Conservation (phyloP, 2,113 vertebrate species). For the Donacobius atricapilla region DNA sequence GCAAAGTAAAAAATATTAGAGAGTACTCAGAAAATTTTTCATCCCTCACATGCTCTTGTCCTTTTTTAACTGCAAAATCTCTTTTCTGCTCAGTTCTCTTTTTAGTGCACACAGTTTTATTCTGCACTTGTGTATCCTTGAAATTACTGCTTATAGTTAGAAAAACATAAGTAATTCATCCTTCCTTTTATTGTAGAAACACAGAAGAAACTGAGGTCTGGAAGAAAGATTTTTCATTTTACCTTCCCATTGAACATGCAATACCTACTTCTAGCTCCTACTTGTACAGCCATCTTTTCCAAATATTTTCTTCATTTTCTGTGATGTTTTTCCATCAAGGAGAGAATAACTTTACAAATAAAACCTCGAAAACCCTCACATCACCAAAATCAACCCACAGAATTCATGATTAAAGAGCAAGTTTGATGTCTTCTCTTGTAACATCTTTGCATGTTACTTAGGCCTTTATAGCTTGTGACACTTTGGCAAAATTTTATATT, state of each 20-base stretch:
- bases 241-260: background rate
- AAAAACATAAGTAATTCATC: background rate
- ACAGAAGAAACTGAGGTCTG: background rate
- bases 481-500: background rate
- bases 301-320: background rate
- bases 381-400: background rate
- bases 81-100: background rate
- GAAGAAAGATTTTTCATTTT: background rate
- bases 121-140: accelerated
- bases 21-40: background rate
- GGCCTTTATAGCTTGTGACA: background rate
- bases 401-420: background rate
- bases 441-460: background rate
- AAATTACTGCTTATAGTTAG: background rate
- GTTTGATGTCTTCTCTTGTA: background rate
- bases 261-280: background rate
- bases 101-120: background rate
- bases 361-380: accelerated
- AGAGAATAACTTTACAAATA: background rate
- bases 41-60: background rate
- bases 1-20: background rate
- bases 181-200: background rate
- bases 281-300: background rate
- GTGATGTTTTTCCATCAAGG: background rate
- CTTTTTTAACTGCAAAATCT: background rate